Evolutionary conservation across 2,888 invertebrate species (phyloP).

Genomic region (Napeogenes inachia): DNA sequence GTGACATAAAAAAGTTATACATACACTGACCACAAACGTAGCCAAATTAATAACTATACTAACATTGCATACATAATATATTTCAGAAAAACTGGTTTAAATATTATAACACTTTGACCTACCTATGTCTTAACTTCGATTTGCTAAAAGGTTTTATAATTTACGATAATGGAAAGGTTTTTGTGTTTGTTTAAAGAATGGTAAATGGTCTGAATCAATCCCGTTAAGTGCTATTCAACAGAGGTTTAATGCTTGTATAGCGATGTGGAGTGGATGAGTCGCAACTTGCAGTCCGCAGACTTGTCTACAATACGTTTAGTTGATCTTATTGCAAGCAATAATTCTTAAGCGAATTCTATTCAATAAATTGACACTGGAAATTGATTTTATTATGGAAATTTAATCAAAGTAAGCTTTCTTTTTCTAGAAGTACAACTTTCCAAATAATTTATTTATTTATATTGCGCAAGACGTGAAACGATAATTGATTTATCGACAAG

Average conservation of each 20-base stretch:
- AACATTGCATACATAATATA: too few species aligned
- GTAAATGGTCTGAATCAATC: slow-evolving; percentile 77
- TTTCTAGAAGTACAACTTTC: too few species aligned
- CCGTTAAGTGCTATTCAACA: slow-evolving; percentile 75
- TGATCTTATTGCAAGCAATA: slow-evolving; percentile 11
- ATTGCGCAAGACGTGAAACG: too few species aligned
- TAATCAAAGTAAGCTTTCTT: too few species aligned
- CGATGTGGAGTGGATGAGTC: slow-evolving; percentile 56
- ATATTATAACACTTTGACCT: slow-evolving; percentile 4
- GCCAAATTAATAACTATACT: too few species aligned
- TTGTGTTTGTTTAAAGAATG: slow-evolving; percentile 76
- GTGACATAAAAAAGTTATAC: too few species aligned
- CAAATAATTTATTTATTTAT: too few species aligned
- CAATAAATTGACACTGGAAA: too few species aligned
- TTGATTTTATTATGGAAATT: too few species aligned
- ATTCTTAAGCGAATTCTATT: too few species aligned
- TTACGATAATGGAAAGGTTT: slow-evolving; percentile 73
- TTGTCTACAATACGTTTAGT: slow-evolving; percentile 33
- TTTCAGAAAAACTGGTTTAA: not conserved
- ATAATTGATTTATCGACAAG: too few species aligned
- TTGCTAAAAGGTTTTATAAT: slow-evolving; percentile 73
- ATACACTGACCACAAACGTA: too few species aligned
- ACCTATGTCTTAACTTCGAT: slow-evolving; percentile 32
- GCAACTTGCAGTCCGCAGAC: slow-evolving; percentile 32
- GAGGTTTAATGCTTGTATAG: slow-evolving; percentile 72